These are phyloP conservation scores for Myotis findleyi DNA, from an alignment of 2,797 vertebrate species.

Conservation along the genomic window DNA sequence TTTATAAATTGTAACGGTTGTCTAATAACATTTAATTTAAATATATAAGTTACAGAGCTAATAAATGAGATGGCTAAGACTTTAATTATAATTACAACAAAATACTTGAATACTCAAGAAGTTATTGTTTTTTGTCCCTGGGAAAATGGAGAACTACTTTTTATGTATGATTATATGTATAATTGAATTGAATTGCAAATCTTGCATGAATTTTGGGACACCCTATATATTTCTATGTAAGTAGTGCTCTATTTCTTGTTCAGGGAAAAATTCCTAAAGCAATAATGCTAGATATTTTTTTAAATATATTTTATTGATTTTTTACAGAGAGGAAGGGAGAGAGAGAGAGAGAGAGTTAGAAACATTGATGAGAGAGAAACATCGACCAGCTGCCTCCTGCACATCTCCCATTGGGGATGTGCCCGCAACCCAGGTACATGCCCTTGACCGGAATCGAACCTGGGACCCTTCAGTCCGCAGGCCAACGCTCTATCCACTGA, in stretches of 20 bases:
- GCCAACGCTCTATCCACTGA: too few relatives aligned
- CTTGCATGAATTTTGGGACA: too few relatives aligned
- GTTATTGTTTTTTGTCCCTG: constrained; percentile 78
- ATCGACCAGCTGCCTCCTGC: too few relatives aligned
- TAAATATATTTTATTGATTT: too few relatives aligned
- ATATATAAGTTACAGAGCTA: constrained; percentile 82
- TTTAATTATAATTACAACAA: constrained; percentile 80
- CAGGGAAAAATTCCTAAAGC: constrained; percentile 79
- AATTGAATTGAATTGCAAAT: too few relatives aligned
- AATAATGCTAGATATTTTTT: constrained; percentile 85
- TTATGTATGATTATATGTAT: constrained; percentile 76
- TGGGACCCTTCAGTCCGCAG: too few relatives aligned
- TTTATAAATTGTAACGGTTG: constrained; percentile 73
- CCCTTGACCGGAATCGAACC: too few relatives aligned
- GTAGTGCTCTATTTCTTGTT: constrained; percentile 85
- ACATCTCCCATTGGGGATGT: too few relatives aligned
- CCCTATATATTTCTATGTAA: constrained; percentile 87
- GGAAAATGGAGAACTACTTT: constrained; percentile 85
- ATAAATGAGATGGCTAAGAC: constrained; percentile 80
- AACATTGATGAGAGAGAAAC: too few relatives aligned
- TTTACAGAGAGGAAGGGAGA: too few relatives aligned
- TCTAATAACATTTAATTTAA: constrained; percentile 81
- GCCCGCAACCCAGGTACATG: too few relatives aligned
- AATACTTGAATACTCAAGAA: constrained; percentile 87
- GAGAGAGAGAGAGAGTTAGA: too few relatives aligned